These are phyloP conservation scores for Blera fallax DNA, from an alignment of 2,888 invertebrate species.

Conservation along the genomic window DNA sequence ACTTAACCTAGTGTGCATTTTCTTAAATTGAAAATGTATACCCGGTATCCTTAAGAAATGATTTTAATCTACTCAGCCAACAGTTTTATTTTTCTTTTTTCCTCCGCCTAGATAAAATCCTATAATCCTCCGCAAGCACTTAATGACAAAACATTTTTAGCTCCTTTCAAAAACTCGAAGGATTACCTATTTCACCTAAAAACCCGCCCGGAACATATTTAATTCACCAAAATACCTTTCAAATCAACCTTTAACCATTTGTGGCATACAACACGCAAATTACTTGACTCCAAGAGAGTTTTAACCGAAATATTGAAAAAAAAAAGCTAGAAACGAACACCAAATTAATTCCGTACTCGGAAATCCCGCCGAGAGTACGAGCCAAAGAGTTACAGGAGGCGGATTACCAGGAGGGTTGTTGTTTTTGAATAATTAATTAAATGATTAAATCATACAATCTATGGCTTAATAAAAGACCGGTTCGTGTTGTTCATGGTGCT, in stretches of 20 bases:
- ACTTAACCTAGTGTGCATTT: background rate
- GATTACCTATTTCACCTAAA: background rate
- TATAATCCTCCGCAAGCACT: conserved; percentile 1
- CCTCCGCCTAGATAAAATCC: background rate
- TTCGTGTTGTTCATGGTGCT: background rate
- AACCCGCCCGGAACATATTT: conserved; percentile 4
- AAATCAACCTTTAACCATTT: background rate
- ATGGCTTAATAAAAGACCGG: conserved; percentile 6
- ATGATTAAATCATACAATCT: conserved; percentile 40
- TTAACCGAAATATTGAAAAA: background rate
- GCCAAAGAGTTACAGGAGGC: background rate
- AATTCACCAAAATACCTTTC: conserved; percentile 17
- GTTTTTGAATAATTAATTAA: conserved; percentile 56
- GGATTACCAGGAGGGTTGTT: conserved; percentile 23
- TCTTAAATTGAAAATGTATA: background rate
- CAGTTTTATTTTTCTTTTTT: too few relatives aligned
- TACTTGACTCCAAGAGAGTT: background rate
- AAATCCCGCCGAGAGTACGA: conserved; percentile 1
- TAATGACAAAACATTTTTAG: conserved; percentile 26
- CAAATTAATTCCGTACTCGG: conserved; percentile 18
- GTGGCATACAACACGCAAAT: conserved; percentile 27
- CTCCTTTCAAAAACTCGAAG: background rate
- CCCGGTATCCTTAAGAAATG: background rate
- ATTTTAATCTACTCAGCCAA: background rate
- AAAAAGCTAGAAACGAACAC: background rate